These are phyloP conservation scores for Drosophila bipectinata DNA, from an alignment of 1,140 invertebrate genomes.

Conservation along the genomic window DNA sequence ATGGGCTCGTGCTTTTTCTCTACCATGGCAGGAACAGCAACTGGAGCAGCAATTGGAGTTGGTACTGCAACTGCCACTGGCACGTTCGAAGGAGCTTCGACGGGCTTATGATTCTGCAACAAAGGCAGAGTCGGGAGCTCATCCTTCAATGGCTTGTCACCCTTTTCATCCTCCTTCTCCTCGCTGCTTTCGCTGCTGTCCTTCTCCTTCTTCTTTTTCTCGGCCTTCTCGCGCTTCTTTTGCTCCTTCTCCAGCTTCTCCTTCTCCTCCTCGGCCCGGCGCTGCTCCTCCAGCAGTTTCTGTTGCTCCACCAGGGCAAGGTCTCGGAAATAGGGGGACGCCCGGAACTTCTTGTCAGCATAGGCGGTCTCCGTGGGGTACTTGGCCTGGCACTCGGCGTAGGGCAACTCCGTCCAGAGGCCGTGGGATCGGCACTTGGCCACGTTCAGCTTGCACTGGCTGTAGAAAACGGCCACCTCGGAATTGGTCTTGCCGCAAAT, in stretches of 20 bases:
- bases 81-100: neutral
- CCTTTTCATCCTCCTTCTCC: conserved; percentile 40
- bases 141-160: neutral
- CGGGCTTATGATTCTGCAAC: conserved; percentile 8
- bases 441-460: conserved; percentile 73
- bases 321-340: conserved; percentile 65
- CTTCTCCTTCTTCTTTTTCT: conserved; percentile 27
- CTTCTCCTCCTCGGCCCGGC: conserved; percentile 11
- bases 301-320: conserved; percentile 30
- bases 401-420: conserved; percentile 63
- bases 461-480: conserved; percentile 79
- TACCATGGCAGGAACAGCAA: conserved; percentile 4
- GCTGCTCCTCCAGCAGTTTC: conserved; percentile 12
- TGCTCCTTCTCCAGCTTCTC: conserved; percentile 34
- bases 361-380: conserved; percentile 72
- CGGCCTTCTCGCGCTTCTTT: conserved; percentile 29
- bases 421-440: conserved; percentile 80
- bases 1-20: conserved; percentile 33
- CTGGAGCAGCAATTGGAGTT: neutral
- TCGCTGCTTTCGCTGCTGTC: conserved; percentile 60
- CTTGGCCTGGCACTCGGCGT: conserved; percentile 60
- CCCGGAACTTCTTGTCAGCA: conserved; percentile 70
- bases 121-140: conserved; percentile 10
- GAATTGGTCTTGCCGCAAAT: conserved; percentile 70
- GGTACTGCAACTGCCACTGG: neutral